Conservation (phyloP, 2,888 invertebrate species). For the Spisula subtruncata region DNA sequence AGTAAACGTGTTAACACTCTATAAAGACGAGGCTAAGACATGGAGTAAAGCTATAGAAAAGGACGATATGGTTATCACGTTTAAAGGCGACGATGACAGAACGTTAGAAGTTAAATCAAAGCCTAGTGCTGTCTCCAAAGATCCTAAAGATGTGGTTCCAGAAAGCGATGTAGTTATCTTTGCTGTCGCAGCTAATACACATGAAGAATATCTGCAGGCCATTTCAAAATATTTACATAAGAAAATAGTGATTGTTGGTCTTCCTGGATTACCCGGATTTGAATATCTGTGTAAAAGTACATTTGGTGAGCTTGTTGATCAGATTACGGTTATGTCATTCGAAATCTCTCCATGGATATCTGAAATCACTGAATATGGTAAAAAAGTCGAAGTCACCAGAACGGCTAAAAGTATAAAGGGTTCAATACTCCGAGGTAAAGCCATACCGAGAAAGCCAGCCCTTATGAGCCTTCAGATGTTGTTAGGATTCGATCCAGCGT, state of each 20-base stretch:
- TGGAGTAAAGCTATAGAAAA: conserved; percentile 75
- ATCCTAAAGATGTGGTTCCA: conserved; percentile 75
- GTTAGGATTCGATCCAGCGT: conserved; percentile 73
- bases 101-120: conserved; percentile 70
- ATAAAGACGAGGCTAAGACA: conserved; percentile 79
- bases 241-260: conserved; percentile 79
- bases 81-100: conserved; percentile 62
- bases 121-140: conserved; percentile 74
- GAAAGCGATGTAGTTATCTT: conserved; percentile 80
- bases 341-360: conserved; percentile 82
- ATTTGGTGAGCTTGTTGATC: conserved; percentile 67
- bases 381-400: conserved; percentile 71
- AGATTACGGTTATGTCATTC: conserved; percentile 79
- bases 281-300: conserved; percentile 80
- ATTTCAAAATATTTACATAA: conserved; percentile 77
- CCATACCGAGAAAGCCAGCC: conserved; percentile 74
- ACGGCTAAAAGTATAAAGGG: conserved; percentile 72
- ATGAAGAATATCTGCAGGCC: conserved; percentile 79
- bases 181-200: conserved; percentile 80
- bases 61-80: conserved; percentile 64
- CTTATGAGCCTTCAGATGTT: conserved; percentile 75
- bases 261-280: conserved; percentile 83
- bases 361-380: conserved; percentile 79
- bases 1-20: conserved; percentile 77
- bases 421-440: conserved; percentile 74